Conservation (phyloP, 2,888 invertebrate species). For the Nemurella pictetii region DNA sequence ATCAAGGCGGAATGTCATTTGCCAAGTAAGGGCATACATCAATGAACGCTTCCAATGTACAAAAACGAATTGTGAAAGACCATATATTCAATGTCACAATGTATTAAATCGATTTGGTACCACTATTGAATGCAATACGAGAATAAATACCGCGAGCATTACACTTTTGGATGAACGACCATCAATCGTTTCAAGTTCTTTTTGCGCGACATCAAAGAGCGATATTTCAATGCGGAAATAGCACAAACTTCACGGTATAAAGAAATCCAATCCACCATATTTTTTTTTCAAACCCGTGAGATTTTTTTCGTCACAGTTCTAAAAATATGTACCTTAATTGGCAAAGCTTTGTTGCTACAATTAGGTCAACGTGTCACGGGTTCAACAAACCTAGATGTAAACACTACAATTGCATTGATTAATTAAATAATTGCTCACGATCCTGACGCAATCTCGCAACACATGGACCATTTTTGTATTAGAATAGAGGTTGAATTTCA, state of each 20-base stretch:
- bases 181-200: background rate
- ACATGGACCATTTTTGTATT: background rate
- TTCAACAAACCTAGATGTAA: background rate
- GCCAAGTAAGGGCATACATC: background rate
- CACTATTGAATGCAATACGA: background rate
- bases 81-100: background rate
- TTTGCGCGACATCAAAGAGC: background rate
- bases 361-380: background rate
- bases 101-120: background rate
- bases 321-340: constrained; percentile 19
- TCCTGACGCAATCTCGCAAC: background rate
- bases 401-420: background rate
- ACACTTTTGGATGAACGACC: background rate
- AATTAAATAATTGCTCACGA: background rate
- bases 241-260: background rate
- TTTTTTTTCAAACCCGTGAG: too few species aligned
- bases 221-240: background rate
- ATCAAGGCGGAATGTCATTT: background rate
- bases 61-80: background rate
- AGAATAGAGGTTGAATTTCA: background rate
- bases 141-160: background rate
- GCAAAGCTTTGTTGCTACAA: background rate
- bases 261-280: too few species aligned
- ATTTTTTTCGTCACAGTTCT: background rate
- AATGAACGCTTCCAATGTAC: background rate